Evolutionary conservation across 30 jellyfish, hydroid and myxozoan species (phyloP).

Genomic region (Chrysaora quinquecirrha): DNA sequence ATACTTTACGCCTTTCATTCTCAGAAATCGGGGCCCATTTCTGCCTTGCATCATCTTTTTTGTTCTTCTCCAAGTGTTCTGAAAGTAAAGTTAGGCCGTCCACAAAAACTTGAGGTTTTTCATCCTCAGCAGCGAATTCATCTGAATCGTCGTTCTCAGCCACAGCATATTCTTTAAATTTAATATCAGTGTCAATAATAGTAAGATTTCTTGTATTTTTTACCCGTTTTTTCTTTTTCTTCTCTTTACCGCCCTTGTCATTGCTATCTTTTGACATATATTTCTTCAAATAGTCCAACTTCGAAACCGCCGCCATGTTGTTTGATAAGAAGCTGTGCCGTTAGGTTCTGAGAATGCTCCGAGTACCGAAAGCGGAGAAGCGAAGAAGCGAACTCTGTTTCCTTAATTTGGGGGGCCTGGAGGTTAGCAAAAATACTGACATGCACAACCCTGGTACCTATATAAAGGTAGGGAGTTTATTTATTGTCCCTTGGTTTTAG

Average conservation of each 20-base stretch:
- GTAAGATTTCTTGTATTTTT: conserved; percentile 52
- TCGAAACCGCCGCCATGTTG: conserved; percentile 67
- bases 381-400: no score
- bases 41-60: conserved; percentile 16
- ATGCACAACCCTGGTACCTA: no score
- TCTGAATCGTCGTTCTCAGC: conserved; percentile 38
- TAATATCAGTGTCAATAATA: conserved; percentile 78
- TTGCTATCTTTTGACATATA: conserved; percentile 63
- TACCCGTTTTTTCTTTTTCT: conserved; percentile 35
- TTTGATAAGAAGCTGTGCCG: no score
- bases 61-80: conserved; percentile 60
- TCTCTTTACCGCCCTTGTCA: neutral
- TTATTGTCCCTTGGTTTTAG: no score
- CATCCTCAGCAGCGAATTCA: conserved; percentile 81
- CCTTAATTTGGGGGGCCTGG: no score
- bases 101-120: conserved; percentile 83
- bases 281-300: conserved; percentile 82
- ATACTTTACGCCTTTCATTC: neutral
- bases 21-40: conserved; percentile 82
- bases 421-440: no score
- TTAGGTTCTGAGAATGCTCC: no score
- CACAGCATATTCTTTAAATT: conserved; percentile 34
- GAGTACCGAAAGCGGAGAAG: no score
- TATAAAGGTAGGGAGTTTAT: no score
- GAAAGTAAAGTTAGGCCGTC: conserved; percentile 91